A percentile compares a stretch with the other conserved stretches of the same genome.
phyloP scores from a whole-genome alignment of 2,888 invertebrate genomes.

The Lasioglossum vierecki region DNA sequence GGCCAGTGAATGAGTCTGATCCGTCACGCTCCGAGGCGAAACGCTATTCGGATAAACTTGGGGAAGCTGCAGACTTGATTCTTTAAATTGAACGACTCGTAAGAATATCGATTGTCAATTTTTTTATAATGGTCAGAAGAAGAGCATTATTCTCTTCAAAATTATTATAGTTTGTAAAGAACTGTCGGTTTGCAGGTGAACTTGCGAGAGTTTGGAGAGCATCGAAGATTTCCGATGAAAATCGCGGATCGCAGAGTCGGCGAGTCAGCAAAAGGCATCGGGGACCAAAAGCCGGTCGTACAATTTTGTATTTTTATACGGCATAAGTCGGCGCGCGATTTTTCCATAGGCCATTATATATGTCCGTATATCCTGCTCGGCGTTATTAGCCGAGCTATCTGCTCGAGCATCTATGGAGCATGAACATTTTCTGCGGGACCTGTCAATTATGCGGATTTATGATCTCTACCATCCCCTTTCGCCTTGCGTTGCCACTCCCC shows the following conservation, averaged over 20 bases:
- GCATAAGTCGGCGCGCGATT: conserved; percentile 34
- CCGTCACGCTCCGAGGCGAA: no score
- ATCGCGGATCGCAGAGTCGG: background rate
- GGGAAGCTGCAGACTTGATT: no score
- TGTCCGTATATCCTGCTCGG: conserved; percentile 49
- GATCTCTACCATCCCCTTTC: conserved; percentile 57
- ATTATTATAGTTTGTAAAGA: background rate
- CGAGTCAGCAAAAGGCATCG: conserved; percentile 10
- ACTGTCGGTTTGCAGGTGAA: background rate
- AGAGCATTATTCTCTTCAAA: background rate
- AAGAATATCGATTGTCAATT: no score
- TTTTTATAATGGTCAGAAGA: no score
- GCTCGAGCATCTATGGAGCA: conserved; percentile 67
- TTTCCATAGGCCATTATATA: conserved; percentile 57
- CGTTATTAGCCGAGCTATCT: conserved; percentile 73
- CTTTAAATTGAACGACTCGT: no score
- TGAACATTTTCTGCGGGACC: conserved; percentile 69
- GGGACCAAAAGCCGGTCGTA: conserved; percentile 11
- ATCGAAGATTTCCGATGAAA: background rate
- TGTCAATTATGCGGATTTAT: conserved; percentile 82
- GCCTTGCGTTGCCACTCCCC: background rate
- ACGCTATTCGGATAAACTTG: no score
- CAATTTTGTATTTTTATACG: conserved; percentile 37
- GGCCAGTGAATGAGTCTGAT: no score
- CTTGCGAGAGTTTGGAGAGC: background rate